Conservation (phyloP, 2,113 vertebrate genomes). For the Gallinago media region DNA sequence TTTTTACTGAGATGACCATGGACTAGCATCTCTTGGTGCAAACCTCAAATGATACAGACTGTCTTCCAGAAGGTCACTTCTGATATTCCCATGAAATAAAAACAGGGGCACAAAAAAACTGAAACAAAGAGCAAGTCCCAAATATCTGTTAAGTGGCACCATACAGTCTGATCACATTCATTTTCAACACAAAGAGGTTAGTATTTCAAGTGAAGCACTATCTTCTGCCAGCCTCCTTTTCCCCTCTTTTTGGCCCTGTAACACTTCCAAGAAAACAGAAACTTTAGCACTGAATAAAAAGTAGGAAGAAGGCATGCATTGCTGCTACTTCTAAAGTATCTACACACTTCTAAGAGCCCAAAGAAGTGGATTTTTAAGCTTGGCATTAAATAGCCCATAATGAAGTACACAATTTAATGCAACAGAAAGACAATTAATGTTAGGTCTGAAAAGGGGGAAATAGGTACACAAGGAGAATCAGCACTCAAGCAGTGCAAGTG, state of each 20-base stretch:
- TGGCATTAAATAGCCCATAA: neutral
- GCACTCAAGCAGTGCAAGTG: neutral
- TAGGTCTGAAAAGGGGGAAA: neutral
- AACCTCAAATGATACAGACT: neutral
- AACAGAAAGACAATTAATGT: neutral
- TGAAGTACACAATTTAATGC: neutral
- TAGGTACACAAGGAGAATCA: neutral
- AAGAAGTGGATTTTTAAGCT: neutral
- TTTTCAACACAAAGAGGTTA: neutral
- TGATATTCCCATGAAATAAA: neutral
- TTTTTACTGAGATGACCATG: neutral
- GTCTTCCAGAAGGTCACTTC: neutral
- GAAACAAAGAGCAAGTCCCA: neutral
- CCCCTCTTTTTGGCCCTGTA: neutral
- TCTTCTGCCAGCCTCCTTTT: neutral
- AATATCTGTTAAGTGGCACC: neutral
- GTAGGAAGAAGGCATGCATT: neutral
- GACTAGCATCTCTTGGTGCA: neutral
- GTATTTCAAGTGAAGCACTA: neutral
- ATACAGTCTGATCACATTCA: neutral
- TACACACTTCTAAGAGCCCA: neutral
- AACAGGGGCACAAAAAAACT: neutral
- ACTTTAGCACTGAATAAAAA: neutral
- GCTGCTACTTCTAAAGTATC: neutral
- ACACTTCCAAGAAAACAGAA: neutral